A percentile compares a stretch with the other conserved stretches of the same genome.
These are phyloP conservation scores for Rhagologus leucostigma DNA, from an alignment of 2,113 vertebrate species.

Conservation along the genomic window DNA sequence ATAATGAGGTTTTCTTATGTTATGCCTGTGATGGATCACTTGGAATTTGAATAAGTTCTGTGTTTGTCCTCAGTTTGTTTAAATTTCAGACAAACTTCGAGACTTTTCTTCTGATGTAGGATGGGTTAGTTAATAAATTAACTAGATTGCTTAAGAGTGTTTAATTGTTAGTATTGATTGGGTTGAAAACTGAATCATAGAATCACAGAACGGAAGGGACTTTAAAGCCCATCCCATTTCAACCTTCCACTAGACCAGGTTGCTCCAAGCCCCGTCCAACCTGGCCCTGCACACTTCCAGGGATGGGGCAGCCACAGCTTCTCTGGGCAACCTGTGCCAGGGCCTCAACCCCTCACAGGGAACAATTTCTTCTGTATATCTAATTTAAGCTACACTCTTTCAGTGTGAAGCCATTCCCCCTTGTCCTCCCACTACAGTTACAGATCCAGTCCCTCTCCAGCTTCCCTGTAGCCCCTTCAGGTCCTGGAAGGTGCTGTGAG, in stretches of 20 bases:
- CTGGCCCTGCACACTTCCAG: not conserved
- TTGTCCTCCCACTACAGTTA: not conserved
- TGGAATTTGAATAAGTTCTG: not conserved
- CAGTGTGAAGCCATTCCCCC: not conserved
- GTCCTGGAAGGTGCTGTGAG: not conserved
- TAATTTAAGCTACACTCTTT: not conserved
- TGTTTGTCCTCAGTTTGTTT: not conserved
- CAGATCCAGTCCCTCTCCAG: not conserved
- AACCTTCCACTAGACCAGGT: not conserved
- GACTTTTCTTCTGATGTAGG: not conserved
- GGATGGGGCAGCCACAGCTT: not conserved
- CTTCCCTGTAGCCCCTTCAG: not conserved
- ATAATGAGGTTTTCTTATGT: not conserved
- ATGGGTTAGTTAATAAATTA: not conserved
- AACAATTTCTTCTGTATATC: not conserved
- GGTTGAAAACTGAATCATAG: not conserved
- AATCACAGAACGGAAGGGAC: not conserved
- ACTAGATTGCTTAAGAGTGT: not conserved
- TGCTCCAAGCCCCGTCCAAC: not conserved
- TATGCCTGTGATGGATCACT: not conserved
- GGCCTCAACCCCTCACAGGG: not conserved
- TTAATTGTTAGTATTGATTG: not conserved
- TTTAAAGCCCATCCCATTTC: not conserved
- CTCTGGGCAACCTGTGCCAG: not conserved
- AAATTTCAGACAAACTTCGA: not conserved